Evolutionary conservation across 2,797 vertebrate species (phyloP).

Genomic region (Luscinia megarhynchos): DNA sequence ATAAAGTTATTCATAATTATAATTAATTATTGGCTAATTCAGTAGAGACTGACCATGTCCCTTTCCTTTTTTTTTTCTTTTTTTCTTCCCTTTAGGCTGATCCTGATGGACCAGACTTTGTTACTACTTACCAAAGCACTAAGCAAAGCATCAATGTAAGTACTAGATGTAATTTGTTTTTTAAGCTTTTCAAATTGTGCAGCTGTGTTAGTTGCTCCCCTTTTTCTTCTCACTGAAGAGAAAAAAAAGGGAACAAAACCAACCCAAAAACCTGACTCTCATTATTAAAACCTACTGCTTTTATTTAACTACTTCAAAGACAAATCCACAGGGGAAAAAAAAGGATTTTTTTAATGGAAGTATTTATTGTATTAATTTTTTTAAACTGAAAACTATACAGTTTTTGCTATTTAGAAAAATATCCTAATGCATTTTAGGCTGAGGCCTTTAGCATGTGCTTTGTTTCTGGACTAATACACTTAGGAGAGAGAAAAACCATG

Average conservation of each 20-base stretch:
- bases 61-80: not conserved
- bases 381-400: not conserved
- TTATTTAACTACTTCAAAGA: not conserved
- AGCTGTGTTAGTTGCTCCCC: not conserved
- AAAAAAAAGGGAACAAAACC: not conserved
- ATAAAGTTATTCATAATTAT: not conserved
- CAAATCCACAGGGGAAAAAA: not conserved
- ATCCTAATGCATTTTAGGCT: not conserved
- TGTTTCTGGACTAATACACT: not conserved
- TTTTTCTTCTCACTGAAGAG: not conserved
- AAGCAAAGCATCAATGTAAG: conserved; percentile 89
- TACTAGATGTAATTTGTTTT: not conserved
- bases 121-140: conserved; percentile 82
- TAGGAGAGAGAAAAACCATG: not conserved
- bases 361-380: not conserved
- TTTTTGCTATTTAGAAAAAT: not conserved
- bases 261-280: not conserved
- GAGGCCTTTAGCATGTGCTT: not conserved
- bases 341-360: accelerated
- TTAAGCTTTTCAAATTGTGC: not conserved
- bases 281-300: not conserved
- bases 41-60: not conserved
- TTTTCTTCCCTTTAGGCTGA: conserved; percentile 81
- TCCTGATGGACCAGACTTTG: conserved; percentile 86
- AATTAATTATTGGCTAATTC: not conserved